Percentiles rank a stretch among this genome's conserved stretches.
Conservation (phyloP, 1,140 invertebrate genomes). For the Episyrphus balteatus region DNA sequence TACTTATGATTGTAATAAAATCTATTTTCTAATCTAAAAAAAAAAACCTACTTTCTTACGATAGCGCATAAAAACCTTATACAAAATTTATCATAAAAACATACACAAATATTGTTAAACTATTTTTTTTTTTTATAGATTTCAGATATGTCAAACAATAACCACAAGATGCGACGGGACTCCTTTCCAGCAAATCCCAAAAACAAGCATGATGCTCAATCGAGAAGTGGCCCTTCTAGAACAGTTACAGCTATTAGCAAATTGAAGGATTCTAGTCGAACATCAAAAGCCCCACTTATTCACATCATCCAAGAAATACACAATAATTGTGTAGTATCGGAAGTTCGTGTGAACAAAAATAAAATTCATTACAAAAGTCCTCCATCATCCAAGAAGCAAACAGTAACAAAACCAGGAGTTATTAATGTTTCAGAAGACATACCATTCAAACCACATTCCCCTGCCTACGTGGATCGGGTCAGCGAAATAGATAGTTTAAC, state of each 20-base stretch:
- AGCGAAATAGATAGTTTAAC: constrained; percentile 14
- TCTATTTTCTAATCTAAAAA: no score
- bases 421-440: not conserved
- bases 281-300: constrained; percentile 22
- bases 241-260: constrained; percentile 21
- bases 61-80: no score
- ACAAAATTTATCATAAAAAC: no score
- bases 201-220: no score
- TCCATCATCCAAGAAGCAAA: not conserved
- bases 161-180: no score
- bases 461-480: constrained; percentile 19
- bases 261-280: constrained; percentile 8
- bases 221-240: not conserved
- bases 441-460: constrained; percentile 9
- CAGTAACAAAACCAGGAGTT: constrained; percentile 2
- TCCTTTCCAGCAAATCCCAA: no score
- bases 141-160: no score
- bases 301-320: constrained; percentile 32
- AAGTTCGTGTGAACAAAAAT: constrained; percentile 25
- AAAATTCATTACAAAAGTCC: constrained; percentile 10
- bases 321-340: constrained; percentile 31
- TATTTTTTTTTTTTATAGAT: no score
- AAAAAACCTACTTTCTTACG: no score
- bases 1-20: no score
- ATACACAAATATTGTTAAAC: no score